Conservation (phyloP, 2,888 invertebrate species). For the Athalia circularis region DNA sequence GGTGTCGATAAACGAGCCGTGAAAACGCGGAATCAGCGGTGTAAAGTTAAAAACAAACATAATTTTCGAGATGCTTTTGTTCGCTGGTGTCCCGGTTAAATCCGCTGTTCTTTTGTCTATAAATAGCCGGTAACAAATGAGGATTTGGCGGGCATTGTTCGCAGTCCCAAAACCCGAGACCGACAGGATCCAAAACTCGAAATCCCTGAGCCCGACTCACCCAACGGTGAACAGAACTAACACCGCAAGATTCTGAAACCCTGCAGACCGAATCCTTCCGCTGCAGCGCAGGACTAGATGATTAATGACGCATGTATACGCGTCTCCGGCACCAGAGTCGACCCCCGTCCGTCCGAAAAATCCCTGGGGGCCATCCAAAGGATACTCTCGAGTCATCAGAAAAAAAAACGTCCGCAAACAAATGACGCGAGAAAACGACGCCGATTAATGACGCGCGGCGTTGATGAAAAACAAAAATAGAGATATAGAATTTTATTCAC, state of each 20-base stretch:
- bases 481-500: background rate
- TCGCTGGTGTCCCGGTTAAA: conserved; percentile 57
- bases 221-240: conserved; percentile 43
- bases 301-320: conserved; percentile 60
- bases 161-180: conserved; percentile 21
- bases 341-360: conserved; percentile 25
- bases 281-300: conserved; percentile 50
- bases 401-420: background rate
- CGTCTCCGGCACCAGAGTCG: background rate
- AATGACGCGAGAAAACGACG: conserved; percentile 45
- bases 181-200: no score
- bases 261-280: conserved; percentile 39
- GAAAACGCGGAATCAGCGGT: conserved; percentile 29
- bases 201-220: conserved; percentile 30
- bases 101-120: conserved; percentile 55
- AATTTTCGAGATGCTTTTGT: conserved; percentile 50
- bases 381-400: background rate
- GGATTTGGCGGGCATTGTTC: conserved; percentile 46
- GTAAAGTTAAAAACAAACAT: conserved; percentile 50
- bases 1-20: conserved; percentile 32
- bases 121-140: conserved; percentile 66
- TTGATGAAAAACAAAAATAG: background rate
- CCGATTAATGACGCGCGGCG: conserved; percentile 38
- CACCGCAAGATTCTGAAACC: conserved; percentile 31
- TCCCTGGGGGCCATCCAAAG: conserved; percentile 35